Evolutionary conservation across 2,113 vertebrate genomes (phyloP), one percentile per base, ranked within the genome.

Genomic region (Cebidichthys violaceus): DNA sequence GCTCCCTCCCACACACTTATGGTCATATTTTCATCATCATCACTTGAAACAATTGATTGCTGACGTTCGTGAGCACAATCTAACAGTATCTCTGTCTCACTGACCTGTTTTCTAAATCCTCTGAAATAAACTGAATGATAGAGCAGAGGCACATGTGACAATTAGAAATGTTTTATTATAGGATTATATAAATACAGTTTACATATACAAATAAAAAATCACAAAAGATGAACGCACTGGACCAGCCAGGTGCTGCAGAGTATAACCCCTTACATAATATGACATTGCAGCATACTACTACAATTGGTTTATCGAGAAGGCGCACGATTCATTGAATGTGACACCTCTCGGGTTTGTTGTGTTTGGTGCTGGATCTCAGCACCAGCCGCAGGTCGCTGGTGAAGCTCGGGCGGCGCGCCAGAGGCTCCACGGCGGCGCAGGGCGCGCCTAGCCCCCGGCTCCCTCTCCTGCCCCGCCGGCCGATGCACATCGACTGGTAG

Each of bases 321-420:
- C 13, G 81, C 85, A 69, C 47, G 33, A 93, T 94, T 96, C 92
- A 95, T 93, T 95, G 94, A 94, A 96, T 94, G 57, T 93, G 94
- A 89, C 94, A 95, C 89, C 87, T 95, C 91, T 95, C 94, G 54
- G 90, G 88, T 94, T 94, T 95, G 59, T 82, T 91, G 59, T 90
- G 70, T 84, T 94, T 94, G 33, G 89, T 86, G 70, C 90, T 93
- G 76, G 93, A 91, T 84, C 91, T 91, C 83, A 95, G 90, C 71
- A 96, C 93, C 64, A 93, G 78, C 24, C 75, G 89, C 77, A 96
- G 91, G 88, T 96, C 95, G 68, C 93, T 95, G 80, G 83, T 89
- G 88, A 95, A 94, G 81, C 95, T 96, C 24, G 95, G 95, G 24
- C 95, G 93, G n/a, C 90, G 90, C 31, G 94, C 94, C 29, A 92